Conservation (phyloP, 2,888 invertebrate genomes). For the Ichneumoninae sp. region DNA sequence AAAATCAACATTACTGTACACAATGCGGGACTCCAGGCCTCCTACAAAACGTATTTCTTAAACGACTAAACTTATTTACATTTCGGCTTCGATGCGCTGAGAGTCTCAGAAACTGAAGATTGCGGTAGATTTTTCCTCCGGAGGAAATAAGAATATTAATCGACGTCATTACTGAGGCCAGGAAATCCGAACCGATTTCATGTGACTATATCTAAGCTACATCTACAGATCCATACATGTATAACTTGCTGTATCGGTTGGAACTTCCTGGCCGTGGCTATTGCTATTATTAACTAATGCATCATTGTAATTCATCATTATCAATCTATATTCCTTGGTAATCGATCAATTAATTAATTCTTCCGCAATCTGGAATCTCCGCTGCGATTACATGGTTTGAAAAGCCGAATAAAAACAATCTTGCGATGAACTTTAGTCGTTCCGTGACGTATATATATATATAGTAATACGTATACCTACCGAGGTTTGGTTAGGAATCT, state of each 20-base stretch:
- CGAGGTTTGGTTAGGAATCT: slow-evolving; percentile 26
- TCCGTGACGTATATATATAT: slow-evolving; percentile 2
- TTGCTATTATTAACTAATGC: background rate
- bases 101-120: slow-evolving; percentile 23
- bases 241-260: background rate
- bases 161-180: slow-evolving; percentile 18
- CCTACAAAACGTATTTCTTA: slow-evolving; percentile 66
- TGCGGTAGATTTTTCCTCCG: slow-evolving; percentile 34
- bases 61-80: slow-evolving; percentile 78
- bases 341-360: slow-evolving; percentile 5
- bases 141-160: slow-evolving; percentile 59
- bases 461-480: slow-evolving; percentile 25
- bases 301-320: background rate
- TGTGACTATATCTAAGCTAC: background rate
- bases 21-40: slow-evolving; percentile 66
- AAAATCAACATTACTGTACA: slow-evolving; percentile 69
- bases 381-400: slow-evolving; percentile 34
- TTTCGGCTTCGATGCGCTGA: slow-evolving; percentile 56
- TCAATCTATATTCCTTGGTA: background rate
- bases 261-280: background rate
- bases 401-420: slow-evolving; percentile 44
- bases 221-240: background rate
- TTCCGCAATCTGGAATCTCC: slow-evolving; percentile 29
- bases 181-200: background rate
- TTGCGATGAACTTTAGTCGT: slow-evolving; percentile 6